Conservation (phyloP, 2,113 vertebrate genomes). For the Probosciger aterrimus region DNA sequence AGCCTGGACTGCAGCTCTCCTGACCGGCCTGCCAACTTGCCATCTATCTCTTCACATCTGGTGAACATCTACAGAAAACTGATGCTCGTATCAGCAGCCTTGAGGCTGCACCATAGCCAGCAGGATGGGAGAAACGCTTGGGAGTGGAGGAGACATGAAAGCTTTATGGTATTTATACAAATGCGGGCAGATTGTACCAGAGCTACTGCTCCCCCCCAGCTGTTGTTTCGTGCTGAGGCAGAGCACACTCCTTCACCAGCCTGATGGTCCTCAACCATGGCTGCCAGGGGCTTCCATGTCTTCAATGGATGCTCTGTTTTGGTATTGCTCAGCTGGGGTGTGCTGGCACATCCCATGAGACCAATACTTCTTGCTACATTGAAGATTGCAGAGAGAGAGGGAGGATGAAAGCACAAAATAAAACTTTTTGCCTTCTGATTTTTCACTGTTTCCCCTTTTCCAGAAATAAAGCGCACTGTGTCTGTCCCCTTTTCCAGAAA, state of each 20-base stretch:
- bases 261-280: fast-evolving
- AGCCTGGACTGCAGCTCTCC: background rate
- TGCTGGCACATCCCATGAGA: background rate
- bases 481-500: background rate
- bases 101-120: background rate
- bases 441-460: background rate
- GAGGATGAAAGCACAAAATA: background rate
- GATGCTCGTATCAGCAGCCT: background rate
- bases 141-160: background rate
- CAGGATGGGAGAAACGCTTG: background rate
- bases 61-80: background rate
- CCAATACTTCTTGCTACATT: background rate
- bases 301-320: background rate
- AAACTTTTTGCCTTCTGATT: background rate
- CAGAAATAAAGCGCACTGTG: background rate
- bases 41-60: background rate
- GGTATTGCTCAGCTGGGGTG: background rate
- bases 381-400: background rate
- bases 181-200: background rate
- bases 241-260: background rate
- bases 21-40: background rate
- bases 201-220: background rate
- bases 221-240: background rate
- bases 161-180: background rate
- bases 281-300: background rate